These are phyloP conservation scores for Drosophila leonis DNA, from an alignment of 2,888 invertebrate genomes.

Conservation along the genomic window DNA sequence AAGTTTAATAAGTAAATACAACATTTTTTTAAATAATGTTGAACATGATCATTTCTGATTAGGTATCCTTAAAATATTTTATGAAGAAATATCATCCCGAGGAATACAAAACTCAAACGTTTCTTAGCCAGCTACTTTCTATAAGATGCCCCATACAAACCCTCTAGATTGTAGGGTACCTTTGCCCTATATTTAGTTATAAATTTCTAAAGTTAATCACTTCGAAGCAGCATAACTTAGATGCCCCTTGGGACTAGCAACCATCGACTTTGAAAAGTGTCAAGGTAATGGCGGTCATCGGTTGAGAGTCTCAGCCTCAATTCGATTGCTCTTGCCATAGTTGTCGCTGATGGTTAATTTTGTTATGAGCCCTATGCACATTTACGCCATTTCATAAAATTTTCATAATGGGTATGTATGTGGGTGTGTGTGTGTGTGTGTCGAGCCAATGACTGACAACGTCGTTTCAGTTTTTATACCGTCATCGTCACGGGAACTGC, in stretches of 20 bases:
- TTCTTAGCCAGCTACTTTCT: background rate
- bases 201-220: background rate
- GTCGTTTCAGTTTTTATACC: slow-evolving; percentile 73
- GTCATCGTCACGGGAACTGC: slow-evolving; percentile 55
- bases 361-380: slow-evolving; percentile 74
- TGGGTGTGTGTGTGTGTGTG: slow-evolving; percentile 11
- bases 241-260: slow-evolving; percentile 3
- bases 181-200: background rate
- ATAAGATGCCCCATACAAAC: background rate
- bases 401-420: slow-evolving; percentile 70
- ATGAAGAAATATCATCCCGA: too few relatives aligned
- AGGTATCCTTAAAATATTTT: background rate
- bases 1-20: too few relatives aligned
- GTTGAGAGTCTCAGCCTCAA: slow-evolving; percentile 4
- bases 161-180: background rate
- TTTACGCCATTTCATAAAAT: slow-evolving; percentile 80
- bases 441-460: slow-evolving; percentile 75
- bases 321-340: slow-evolving; percentile 4
- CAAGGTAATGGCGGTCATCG: slow-evolving; percentile 42
- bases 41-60: background rate
- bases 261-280: slow-evolving; percentile 42
- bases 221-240: background rate
- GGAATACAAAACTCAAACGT: too few relatives aligned
- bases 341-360: slow-evolving; percentile 67
- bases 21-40: background rate